Evolutionary conservation across 2,113 vertebrate species (phyloP), one percentile per base, ranked within the genome.

Genomic region (Triplophysa dalaica): DNA sequence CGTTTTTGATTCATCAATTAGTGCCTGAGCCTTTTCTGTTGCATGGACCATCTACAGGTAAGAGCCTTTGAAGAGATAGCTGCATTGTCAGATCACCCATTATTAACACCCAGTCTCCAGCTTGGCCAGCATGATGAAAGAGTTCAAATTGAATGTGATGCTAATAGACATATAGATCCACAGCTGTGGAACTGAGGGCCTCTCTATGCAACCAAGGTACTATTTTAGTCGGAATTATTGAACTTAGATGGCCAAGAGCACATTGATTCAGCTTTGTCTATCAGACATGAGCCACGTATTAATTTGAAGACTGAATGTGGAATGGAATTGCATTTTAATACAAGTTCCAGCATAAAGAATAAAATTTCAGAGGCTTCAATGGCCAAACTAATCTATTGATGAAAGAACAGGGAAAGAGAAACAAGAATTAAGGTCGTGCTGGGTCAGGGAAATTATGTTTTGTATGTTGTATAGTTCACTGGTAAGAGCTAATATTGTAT

Each of bases 71-170:
- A 83, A 79, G 70, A 10, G 17, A 26, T 72, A 21, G 43, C 13
- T 75, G 17, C 70, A 61, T 58, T 61, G 70, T 69, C 21, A 68
- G 33, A 41, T 12, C 43, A 43, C 7, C 65, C 45, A 29, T 75
- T 81, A 58, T 66, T 60, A 56, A 80, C 73, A 41, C 64, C 70
- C 22, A 9, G 21, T 17, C 50, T 75, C 14, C 72, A 63, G 72
- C 72, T 63, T 22, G 79, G 58, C 56, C 60, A 62, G 54, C 17
- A 50, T 62, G 72, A 81, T 75, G 24, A 80, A 75, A 75, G 79
- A 69, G 72, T 69, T 13, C 45, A 48, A 65, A 22, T 41, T 29
- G n/a, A 67, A 68, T 65, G 65, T 22, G 56, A 74, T 43, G 76
- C 14, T 73, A 78, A 75, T 68, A 68, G 63, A 38, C 48, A 62